Conservation (phyloP, 2,797 vertebrate genomes). For the Melopsittacus undulatus region DNA sequence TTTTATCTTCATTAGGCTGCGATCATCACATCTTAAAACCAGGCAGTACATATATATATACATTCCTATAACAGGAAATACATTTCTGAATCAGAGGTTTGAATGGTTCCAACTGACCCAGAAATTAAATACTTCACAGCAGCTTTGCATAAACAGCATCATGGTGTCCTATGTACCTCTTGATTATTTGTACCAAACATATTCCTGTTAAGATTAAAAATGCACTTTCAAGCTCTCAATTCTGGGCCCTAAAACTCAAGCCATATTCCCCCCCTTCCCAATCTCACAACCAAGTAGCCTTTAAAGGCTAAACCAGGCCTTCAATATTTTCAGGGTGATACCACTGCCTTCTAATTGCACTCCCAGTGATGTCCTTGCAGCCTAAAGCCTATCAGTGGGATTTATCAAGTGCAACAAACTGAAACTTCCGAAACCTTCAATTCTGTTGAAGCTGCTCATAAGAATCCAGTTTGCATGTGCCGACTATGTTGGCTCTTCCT, state of each 20-base stretch:
- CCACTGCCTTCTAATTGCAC: not conserved
- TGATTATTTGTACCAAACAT: not conserved
- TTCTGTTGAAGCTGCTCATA: not conserved
- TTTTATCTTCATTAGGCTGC: not conserved
- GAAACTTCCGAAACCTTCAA: not conserved
- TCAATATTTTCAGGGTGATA: not conserved
- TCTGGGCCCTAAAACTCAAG: not conserved
- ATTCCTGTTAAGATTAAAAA: constrained; percentile 13
- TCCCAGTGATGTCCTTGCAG: not conserved
- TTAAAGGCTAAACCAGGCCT: not conserved
- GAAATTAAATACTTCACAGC: not conserved
- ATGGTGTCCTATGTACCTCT: not conserved
- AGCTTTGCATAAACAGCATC: not conserved
- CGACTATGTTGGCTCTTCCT: not conserved
- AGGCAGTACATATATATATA: not conserved
- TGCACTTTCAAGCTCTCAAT: not conserved
- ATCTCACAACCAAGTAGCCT: not conserved
- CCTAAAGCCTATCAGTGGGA: not conserved
- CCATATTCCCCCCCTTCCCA: not conserved
- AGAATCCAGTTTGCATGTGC: not conserved
- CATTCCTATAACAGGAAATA: not conserved
- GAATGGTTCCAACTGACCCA: not conserved
- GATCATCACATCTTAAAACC: not conserved
- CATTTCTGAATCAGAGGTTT: not conserved
- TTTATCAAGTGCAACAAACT: not conserved